Evolutionary conservation across 2,888 invertebrate species (phyloP).

Genomic region (Ligdia adustata): DNA sequence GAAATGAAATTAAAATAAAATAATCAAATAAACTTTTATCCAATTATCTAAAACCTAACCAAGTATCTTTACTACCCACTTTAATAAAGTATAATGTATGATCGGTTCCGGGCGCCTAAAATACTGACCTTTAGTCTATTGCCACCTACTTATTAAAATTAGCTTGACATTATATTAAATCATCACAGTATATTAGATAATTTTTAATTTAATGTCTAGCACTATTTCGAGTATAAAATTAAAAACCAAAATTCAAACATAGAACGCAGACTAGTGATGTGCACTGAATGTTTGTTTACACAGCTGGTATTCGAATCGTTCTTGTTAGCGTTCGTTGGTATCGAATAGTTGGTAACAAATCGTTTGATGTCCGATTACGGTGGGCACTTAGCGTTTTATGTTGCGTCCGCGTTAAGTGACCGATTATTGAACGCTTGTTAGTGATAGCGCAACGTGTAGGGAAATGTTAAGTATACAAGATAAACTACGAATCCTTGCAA

Average conservation of each 20-base stretch:
- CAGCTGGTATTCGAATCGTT: constrained; percentile 50
- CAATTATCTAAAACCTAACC: too few relatives aligned
- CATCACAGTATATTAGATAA: too few relatives aligned
- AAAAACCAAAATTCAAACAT: constrained; percentile 39
- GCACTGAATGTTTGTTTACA: constrained; percentile 57
- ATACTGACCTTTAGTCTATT: too few relatives aligned
- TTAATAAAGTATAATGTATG: too few relatives aligned
- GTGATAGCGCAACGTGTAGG: constrained; percentile 23
- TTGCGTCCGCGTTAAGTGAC: constrained; percentile 57
- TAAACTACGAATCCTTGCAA: neutral
- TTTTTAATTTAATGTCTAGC: too few relatives aligned
- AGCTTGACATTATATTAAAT: too few relatives aligned
- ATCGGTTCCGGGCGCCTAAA: too few relatives aligned
- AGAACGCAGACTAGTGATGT: constrained; percentile 51
- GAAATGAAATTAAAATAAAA: too few relatives aligned
- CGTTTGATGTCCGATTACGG: constrained; percentile 62
- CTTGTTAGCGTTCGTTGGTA: constrained; percentile 36
- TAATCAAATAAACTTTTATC: too few relatives aligned
- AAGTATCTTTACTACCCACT: too few relatives aligned
- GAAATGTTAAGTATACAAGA: constrained; percentile 19
- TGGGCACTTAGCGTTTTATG: constrained; percentile 58
- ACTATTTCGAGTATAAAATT: constrained; percentile 35
- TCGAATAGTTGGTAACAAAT: constrained; percentile 52
- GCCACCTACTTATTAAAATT: too few relatives aligned
- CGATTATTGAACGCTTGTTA: constrained; percentile 60